phyloP scores from a whole-genome alignment of 2,888 invertebrate genomes.

The Cerceris ruficornis region DNA sequence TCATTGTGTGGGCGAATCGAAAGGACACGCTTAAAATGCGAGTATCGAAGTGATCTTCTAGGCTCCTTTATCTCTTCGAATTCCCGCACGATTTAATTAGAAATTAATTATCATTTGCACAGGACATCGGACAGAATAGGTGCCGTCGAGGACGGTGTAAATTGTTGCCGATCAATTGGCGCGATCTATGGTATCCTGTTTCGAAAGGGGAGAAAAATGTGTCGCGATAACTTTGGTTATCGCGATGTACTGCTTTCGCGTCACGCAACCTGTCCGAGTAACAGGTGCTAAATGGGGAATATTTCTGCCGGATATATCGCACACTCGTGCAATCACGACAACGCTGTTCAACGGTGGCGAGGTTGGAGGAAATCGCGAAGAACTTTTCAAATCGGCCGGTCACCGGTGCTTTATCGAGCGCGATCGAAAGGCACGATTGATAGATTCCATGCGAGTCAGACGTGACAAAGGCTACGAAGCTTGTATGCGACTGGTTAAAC shows the following conservation, averaged over 20 bases:
- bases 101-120: slow-evolving; percentile 28
- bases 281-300: slow-evolving; percentile 57
- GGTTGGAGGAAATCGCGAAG: slow-evolving; percentile 10
- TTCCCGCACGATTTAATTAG: too few species aligned
- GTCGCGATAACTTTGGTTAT: slow-evolving; percentile 30
- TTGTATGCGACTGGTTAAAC: slow-evolving; percentile 31
- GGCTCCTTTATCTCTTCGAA: too few species aligned
- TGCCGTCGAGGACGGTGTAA: slow-evolving; percentile 31
- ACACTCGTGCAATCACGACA: slow-evolving; percentile 16
- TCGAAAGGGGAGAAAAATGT: slow-evolving; percentile 27
- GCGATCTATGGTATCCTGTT: slow-evolving; percentile 25
- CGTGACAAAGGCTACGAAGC: slow-evolving; percentile 35
- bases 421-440: slow-evolving; percentile 37
- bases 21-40: too few species aligned
- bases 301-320: slow-evolving; percentile 22
- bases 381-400: slow-evolving; percentile 26
- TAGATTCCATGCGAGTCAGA: slow-evolving; percentile 26
- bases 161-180: slow-evolving; percentile 31
- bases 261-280: slow-evolving; percentile 50
- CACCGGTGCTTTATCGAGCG: slow-evolving; percentile 28
- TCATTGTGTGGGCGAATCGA: too few species aligned
- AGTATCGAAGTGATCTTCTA: too few species aligned
- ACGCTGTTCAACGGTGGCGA: slow-evolving; percentile 17
- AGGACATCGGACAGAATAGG: neutral
- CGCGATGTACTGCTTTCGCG: slow-evolving; percentile 53